Evolutionary conservation across 2,797 vertebrate genomes (phyloP), one percentile per base, ranked within the genome.

Genomic region (Pseudochromis fuscus): DNA sequence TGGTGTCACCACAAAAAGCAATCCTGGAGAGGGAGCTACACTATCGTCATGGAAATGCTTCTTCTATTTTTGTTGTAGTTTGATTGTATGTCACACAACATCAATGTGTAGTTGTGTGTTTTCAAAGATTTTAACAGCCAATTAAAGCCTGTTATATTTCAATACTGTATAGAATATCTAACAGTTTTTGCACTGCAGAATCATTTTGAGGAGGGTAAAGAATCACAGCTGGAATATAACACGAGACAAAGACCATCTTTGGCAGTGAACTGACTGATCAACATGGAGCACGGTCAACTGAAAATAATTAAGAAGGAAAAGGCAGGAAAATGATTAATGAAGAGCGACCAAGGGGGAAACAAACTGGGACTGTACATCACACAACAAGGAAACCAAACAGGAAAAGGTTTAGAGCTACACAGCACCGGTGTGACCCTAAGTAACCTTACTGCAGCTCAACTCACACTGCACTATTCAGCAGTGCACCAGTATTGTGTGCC

Each of bases 401-500:
- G 11, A 28, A 48, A 37, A 24, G 30, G 65, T 42, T 49, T 19
- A 33, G 51, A 68, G 57, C 31, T 46, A 18, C 25, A 27, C 12
- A 56, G 18, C 44, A 40, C 3, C 5, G 16, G 16, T 55, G n/a
- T 69, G 71, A 69, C 72, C 71, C 30, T 2, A 16, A 38, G 42
- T 64, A 55, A 75, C 75, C 67, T 63, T 9, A 0, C 21, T 56
- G 57, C 63, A 61, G 33, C 40, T 65, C 52, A 15, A 52, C 68
- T 71, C 55, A 60, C 38, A 23, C 65, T 45, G 67, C 70, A 53
- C 30, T 12, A 19, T 57, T 67, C 79, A 77, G 73, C 77, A 75
- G 63, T 69, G 50, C 74, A 73, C 35, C 61, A 45, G 67, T 72
- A 81, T 89, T 53, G 73, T 67, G 81, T 81, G 69, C 28, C 31